Conservation (phyloP, 2,888 invertebrate genomes). For the Drosophila subsilvestris region DNA sequence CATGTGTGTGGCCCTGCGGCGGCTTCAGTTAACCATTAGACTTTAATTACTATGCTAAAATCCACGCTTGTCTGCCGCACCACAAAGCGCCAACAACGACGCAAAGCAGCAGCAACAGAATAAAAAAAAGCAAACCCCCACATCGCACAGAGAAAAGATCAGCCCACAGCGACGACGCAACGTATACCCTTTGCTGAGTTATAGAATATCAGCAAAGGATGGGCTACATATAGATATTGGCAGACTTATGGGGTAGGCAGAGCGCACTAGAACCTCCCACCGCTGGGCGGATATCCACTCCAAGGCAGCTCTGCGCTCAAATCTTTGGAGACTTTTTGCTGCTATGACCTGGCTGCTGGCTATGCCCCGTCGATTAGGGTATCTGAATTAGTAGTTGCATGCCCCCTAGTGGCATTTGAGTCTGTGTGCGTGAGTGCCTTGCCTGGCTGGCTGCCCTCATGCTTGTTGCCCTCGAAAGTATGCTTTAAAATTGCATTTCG, state of each 20-base stretch:
- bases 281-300: too few species aligned
- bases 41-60: conserved; percentile 75
- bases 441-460: conserved; percentile 12
- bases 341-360: too few species aligned
- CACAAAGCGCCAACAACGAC: conserved; percentile 42
- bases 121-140: conserved; percentile 10
- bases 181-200: neutral
- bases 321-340: too few species aligned
- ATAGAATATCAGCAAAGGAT: too few species aligned
- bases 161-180: neutral
- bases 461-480: conserved; percentile 64
- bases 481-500: conserved; percentile 61
- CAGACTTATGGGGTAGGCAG: too few species aligned
- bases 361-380: neutral
- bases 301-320: too few species aligned
- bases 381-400: conserved; percentile 14
- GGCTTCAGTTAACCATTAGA: conserved; percentile 68
- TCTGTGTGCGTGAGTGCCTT: conserved; percentile 33
- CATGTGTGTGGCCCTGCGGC: conserved; percentile 39
- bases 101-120: conserved; percentile 5
- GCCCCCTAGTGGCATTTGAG: conserved; percentile 9
- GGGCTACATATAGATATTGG: too few species aligned
- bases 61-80: conserved; percentile 64
- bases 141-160: too few species aligned
- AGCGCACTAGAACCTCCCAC: too few species aligned